Conservation (phyloP, 2,113 vertebrate genomes). For the Noturus placidus region DNA sequence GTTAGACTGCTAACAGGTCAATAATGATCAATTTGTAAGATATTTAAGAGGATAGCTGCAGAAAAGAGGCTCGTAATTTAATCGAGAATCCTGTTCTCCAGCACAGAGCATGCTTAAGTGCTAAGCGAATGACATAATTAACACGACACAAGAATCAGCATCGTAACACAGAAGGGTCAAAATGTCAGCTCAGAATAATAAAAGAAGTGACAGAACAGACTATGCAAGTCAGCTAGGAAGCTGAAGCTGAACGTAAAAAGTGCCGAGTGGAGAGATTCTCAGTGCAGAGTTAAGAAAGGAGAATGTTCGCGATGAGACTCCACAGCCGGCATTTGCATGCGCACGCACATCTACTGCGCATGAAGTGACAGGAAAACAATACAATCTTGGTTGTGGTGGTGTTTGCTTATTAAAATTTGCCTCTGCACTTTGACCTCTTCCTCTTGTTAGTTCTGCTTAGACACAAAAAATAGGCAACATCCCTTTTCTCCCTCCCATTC, state of each 20-base stretch:
- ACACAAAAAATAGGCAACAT: constrained; percentile 53
- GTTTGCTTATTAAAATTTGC: constrained; percentile 50
- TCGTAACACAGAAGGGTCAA: constrained; percentile 43
- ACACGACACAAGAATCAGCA: constrained; percentile 58
- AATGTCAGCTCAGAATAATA: constrained; percentile 34
- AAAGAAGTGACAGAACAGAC: constrained; percentile 52
- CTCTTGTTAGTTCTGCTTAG: constrained; percentile 55
- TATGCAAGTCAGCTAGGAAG: constrained; percentile 40
- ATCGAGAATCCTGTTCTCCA: neutral
- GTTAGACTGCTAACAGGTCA: constrained; percentile 34
- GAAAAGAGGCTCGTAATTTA: constrained; percentile 4
- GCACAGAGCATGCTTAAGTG: constrained; percentile 6
- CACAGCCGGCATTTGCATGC: neutral
- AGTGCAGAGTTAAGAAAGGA: neutral
- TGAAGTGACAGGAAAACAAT: constrained; percentile 48
- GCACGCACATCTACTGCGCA: neutral
- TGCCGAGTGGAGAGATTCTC: neutral
- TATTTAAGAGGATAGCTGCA: constrained; percentile 29
- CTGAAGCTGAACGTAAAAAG: neutral
- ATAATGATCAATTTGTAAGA: constrained; percentile 37
- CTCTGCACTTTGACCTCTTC: constrained; percentile 45
- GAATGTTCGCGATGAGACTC: neutral
- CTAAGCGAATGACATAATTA: constrained; percentile 52
- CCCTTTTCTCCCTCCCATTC: constrained; percentile 36
- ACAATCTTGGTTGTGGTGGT: constrained; percentile 34